These are phyloP conservation scores for Syrphus vitripennis DNA, from an alignment of 2,888 invertebrate genomes.

Conservation along the genomic window DNA sequence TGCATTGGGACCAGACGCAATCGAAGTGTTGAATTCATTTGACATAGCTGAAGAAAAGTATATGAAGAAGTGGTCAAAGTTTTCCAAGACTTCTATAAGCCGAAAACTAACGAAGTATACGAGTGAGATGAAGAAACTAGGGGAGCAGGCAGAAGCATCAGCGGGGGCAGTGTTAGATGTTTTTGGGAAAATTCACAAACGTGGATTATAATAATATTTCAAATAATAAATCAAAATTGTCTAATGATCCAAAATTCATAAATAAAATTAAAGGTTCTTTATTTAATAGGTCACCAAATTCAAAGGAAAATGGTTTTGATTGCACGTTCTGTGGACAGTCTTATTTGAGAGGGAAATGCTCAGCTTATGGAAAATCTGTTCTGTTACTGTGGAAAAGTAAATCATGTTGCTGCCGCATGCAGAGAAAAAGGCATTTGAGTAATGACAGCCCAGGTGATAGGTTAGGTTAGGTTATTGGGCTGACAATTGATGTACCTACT, in stretches of 20 bases:
- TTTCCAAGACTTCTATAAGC: not conserved
- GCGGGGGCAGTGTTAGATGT: not conserved
- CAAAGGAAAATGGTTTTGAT: not conserved
- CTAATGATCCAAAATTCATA: too few relatives aligned
- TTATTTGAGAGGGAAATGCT: not conserved
- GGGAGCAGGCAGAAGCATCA: not conserved
- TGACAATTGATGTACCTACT: too few relatives aligned
- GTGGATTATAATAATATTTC: not conserved
- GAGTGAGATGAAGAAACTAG: constrained; percentile 1
- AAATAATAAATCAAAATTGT: not conserved
- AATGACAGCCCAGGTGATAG: too few relatives aligned
- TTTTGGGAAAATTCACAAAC: not conserved
- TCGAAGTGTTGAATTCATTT: not conserved
- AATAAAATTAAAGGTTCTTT: not conserved
- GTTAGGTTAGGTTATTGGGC: too few relatives aligned
- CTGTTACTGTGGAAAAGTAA: not conserved
- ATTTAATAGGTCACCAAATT: not conserved
- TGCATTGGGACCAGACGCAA: constrained; percentile 3
- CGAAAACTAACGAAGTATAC: not conserved
- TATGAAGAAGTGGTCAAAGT: not conserved
- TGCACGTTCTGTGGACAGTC: not conserved
- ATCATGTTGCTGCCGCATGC: not conserved
- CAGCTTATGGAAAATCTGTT: not conserved
- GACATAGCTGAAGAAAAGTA: not conserved
- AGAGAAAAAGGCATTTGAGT: not conserved